Conservation (phyloP, 2,888 invertebrate genomes). For the Torymus tubicola region DNA sequence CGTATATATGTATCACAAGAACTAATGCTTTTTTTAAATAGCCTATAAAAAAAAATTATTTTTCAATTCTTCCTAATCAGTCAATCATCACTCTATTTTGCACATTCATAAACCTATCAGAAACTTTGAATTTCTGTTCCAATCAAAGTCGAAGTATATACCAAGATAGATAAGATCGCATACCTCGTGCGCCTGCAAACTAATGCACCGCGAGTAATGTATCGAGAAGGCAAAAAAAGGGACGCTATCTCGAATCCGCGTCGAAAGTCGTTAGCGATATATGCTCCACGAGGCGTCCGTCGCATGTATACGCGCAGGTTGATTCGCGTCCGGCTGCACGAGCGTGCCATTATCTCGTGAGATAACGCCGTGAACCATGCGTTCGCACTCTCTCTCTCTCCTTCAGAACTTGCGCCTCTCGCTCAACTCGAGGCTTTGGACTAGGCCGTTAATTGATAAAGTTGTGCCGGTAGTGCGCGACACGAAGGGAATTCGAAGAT, state of each 20-base stretch:
- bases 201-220: not conserved
- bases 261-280: not conserved
- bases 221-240: not conserved
- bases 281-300: conserved; percentile 6
- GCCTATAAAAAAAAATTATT: too few species aligned
- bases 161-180: not conserved
- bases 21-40: too few species aligned
- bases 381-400: conserved; percentile 20
- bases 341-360: too few species aligned
- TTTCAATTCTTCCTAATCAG: too few species aligned
- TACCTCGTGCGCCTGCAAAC: not conserved
- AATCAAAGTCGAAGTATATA: too few species aligned
- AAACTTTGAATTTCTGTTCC: too few species aligned
- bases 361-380: conserved; percentile 1
- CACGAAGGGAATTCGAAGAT: conserved; percentile 16
- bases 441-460: conserved; percentile 33
- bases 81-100: too few species aligned
- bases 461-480: not conserved
- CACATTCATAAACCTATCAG: too few species aligned
- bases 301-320: not conserved
- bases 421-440: not conserved
- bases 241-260: not conserved
- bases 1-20: too few species aligned
- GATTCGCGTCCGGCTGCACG: too few species aligned
- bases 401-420: conserved; percentile 16